These are phyloP conservation scores for Cynopterus sphinx DNA, from an alignment of 2,797 vertebrate genomes.

Conservation along the genomic window DNA sequence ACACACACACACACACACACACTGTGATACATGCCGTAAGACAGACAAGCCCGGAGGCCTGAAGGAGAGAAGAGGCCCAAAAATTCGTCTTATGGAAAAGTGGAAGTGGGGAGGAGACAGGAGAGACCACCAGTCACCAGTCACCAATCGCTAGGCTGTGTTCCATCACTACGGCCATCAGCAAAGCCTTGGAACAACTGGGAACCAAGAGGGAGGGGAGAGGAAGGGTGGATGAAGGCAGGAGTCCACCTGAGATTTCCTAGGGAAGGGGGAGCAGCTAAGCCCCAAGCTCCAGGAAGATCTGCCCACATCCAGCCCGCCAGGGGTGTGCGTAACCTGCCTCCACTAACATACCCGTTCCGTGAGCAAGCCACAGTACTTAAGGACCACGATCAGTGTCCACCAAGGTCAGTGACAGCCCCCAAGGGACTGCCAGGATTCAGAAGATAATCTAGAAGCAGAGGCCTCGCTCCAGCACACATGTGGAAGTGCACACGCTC, in stretches of 20 bases:
- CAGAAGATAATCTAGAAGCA: background rate
- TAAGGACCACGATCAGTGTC: background rate
- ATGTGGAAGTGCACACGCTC: fast-evolving
- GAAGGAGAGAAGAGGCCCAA: background rate
- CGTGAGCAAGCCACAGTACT: background rate
- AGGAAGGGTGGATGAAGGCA: background rate
- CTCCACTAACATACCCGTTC: background rate
- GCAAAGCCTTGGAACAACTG: background rate
- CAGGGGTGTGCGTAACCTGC: background rate
- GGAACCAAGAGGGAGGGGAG: fast-evolving
- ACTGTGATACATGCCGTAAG: background rate
- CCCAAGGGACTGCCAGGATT: background rate
- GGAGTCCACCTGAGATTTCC: background rate
- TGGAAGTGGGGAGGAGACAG: background rate
- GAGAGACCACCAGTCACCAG: background rate
- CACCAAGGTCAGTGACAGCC: background rate
- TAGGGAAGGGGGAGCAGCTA: background rate
- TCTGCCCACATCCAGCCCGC: background rate
- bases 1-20: too few species aligned
- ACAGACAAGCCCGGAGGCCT: background rate
- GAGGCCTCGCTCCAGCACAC: background rate
- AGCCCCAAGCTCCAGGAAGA: background rate
- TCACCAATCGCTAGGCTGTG: background rate
- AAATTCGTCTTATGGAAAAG: background rate
- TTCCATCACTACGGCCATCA: background rate